These are phyloP conservation scores for Aspidiotus destructor DNA, from an alignment of 2,888 invertebrate species.

Conservation along the genomic window DNA sequence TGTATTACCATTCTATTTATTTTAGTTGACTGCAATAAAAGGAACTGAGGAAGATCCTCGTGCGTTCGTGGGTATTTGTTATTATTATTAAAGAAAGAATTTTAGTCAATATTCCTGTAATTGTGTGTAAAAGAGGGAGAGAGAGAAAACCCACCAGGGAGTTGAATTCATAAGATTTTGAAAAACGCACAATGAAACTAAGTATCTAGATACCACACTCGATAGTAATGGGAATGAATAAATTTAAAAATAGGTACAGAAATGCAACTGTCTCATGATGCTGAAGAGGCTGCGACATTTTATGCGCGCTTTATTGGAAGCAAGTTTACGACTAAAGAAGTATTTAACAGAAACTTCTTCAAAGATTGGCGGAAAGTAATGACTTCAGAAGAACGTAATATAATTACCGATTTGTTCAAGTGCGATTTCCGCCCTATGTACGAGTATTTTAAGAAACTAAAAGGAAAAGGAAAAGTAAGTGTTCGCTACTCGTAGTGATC, in stretches of 20 bases:
- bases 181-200: too few species aligned
- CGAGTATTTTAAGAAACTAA: constrained; percentile 64
- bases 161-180: too few species aligned
- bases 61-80: too few species aligned
- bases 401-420: constrained; percentile 80
- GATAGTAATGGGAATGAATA: too few species aligned
- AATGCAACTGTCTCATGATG: constrained; percentile 62
- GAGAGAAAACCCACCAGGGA: too few species aligned
- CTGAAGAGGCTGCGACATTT: constrained; percentile 95
- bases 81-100: too few species aligned
- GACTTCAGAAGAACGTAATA: constrained; percentile 73
- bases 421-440: constrained; percentile 92
- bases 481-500: constrained; percentile 85
- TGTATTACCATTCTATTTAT: not conserved
- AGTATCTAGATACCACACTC: too few species aligned
- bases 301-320: constrained; percentile 98
- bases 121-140: too few species aligned
- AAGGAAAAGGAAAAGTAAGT: constrained; percentile 77
- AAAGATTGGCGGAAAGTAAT: constrained; percentile 92
- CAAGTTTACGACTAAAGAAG: constrained; percentile 91
- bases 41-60: too few species aligned
- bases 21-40: not conserved
- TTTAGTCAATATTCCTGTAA: too few species aligned
- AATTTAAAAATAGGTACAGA: constrained; percentile 47
- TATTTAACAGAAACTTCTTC: constrained; percentile 95